Percentiles rank a stretch among this genome's conserved stretches.
phyloP scores from a whole-genome alignment of 2,888 invertebrate species.

The Vesta saturnalis region DNA sequence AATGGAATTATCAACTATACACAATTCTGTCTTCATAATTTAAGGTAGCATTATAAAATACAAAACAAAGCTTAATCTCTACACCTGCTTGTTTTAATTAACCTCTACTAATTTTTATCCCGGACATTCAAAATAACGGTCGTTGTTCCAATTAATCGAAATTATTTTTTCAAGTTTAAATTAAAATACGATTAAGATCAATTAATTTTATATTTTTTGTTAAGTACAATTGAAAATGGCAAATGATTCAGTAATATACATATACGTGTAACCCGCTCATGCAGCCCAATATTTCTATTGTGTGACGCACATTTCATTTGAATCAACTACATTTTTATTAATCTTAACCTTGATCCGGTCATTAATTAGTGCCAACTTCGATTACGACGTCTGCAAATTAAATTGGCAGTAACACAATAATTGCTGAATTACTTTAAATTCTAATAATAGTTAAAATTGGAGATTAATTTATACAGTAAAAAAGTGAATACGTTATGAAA shows the following conservation, averaged over 20 bases:
- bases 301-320: slow-evolving; percentile 13
- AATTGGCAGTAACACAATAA: not conserved
- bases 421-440: too few relatives aligned
- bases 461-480: too few relatives aligned
- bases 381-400: not conserved
- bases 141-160: not conserved
- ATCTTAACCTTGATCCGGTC: slow-evolving; percentile 9
- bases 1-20: too few relatives aligned
- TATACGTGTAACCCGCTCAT: not conserved
- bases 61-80: not conserved
- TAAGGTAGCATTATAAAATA: too few relatives aligned
- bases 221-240: too few relatives aligned
- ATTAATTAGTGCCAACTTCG: slow-evolving; percentile 14
- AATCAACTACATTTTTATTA: slow-evolving; percentile 10
- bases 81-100: slow-evolving; percentile 1
- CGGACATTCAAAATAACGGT: not conserved
- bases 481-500: not conserved
- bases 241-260: not conserved
- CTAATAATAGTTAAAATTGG: not conserved
- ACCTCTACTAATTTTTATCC: not conserved
- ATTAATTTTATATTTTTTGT: too few relatives aligned
- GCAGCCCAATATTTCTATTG: slow-evolving; percentile 8
- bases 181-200: too few relatives aligned
- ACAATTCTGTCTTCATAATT: too few relatives aligned
- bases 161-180: not conserved